Conservation (phyloP, 2,113 vertebrate genomes). For the Atrichornis clamosus region DNA sequence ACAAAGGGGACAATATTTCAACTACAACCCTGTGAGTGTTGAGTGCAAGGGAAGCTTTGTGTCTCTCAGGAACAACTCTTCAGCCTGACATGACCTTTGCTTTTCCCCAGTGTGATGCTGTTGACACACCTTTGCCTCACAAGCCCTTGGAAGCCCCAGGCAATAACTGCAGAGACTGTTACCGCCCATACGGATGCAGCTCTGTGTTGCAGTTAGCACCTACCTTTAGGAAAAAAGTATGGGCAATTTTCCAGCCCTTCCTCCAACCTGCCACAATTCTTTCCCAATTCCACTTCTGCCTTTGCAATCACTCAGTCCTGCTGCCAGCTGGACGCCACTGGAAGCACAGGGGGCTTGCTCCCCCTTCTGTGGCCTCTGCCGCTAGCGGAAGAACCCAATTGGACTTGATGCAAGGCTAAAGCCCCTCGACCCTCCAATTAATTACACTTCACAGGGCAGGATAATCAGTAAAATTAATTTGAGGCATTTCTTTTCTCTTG, state of each 20-base stretch:
- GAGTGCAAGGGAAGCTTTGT: rapidly evolving
- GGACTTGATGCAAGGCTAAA: background rate
- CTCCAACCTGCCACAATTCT: background rate
- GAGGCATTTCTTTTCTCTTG: background rate
- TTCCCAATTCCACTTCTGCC: background rate
- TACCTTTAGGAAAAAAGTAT: background rate
- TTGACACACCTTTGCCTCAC: background rate
- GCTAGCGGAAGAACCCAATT: background rate
- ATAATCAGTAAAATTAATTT: background rate
- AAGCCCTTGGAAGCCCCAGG: background rate
- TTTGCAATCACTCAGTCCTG: background rate
- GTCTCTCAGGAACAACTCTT: background rate
- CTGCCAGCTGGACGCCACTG: rapidly evolving
- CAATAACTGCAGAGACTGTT: background rate
- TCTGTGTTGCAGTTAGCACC: background rate
- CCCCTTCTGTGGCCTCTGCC: rapidly evolving
- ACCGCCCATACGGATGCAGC: background rate
- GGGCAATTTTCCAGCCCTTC: background rate
- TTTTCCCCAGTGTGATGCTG: background rate
- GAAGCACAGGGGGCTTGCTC: background rate
- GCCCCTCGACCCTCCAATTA: background rate
- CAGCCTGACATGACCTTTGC: rapidly evolving
- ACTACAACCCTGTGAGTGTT: background rate
- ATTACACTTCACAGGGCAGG: background rate
- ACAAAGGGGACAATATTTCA: background rate